Evolutionary conservation across 2,888 invertebrate species (phyloP).

Genomic region (Globia sparganii): DNA sequence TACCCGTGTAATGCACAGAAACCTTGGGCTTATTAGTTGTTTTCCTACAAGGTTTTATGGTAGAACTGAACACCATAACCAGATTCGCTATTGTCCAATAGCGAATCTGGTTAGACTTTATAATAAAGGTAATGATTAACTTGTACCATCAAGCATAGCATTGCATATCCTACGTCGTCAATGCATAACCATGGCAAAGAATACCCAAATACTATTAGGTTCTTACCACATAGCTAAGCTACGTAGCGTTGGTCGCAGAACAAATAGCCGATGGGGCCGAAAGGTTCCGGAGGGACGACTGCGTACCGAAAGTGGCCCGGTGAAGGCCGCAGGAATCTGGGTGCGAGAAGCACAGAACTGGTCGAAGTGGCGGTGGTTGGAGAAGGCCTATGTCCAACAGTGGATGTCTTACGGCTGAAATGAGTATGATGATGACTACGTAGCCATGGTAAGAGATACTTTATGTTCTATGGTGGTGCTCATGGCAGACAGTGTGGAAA

Average conservation of each 20-base stretch:
- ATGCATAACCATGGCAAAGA: background rate
- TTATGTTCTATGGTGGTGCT: background rate
- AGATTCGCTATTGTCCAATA: no score
- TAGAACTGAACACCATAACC: background rate
- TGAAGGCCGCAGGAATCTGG: no score
- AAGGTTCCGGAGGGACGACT: background rate
- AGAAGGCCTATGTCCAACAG: background rate
- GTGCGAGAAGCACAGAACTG: background rate
- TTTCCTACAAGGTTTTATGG: background rate
- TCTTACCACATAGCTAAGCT: background rate
- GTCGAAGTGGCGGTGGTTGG: background rate
- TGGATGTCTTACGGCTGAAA: background rate
- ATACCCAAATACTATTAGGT: background rate
- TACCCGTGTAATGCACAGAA: constrained; percentile 17
- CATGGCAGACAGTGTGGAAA: background rate
- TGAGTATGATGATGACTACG: background rate
- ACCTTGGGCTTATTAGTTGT: constrained; percentile 24
- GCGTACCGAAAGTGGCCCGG: background rate
- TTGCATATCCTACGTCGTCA: background rate
- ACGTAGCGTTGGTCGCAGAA: background rate
- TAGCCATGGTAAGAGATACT: background rate
- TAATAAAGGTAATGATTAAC: background rate
- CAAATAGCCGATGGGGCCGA: background rate
- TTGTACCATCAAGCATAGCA: background rate
- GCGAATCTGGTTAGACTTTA: no score